Evolutionary conservation across 2,888 invertebrate species (phyloP), one percentile per base, ranked within the genome.

Genomic region (Lacanobia oleracea): DNA sequence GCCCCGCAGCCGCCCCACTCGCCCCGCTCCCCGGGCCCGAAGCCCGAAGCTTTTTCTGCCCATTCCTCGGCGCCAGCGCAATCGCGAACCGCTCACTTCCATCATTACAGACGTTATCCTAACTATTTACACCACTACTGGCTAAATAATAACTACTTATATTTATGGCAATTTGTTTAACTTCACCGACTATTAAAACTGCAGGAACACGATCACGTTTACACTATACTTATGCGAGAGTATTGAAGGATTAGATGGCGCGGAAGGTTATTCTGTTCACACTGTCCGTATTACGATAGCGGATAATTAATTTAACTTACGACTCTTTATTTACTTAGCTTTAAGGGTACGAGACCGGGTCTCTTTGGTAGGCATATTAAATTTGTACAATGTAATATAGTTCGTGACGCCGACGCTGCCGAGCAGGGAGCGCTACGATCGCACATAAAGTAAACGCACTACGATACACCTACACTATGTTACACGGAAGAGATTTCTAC

Each of bases 281-380:
- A 91, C 93, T 89, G 92, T 94, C 93, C 91, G 91, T 91, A 88
- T 89, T 86, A 89, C 87, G 87, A 88, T 91, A 93, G 91, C 91
- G 89, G 93, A 90, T 92, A 91, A 92, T 93, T 93, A 92, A 91
- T 94, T 91, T 93, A 94, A 94, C 93, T 94, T 94, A 94, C 93
- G 93, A 94, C 93, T 94, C 93, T 93, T 93, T 93, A 91, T 91
- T 90, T 93, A 95, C 95, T 95, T 95, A 95, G 93, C 92, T 94
- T 94, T 95, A 95, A 94, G 93, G 94, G 95, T 96, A 96, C 95
- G 96, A 96, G 96, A 96, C 96, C 96, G 96, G 92, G 96, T 96
- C 96, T 96, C 96, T 96, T 96, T 96, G 96, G 96, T 96, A 96
- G 96, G 95, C 94, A 94, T 96, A 94, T 93, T 92, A 91, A 92